A percentile compares a stretch with the other conserved stretches of the same genome.
phyloP scores from a whole-genome alignment of 2,113 vertebrate genomes.

The Vanacampus margaritifer region DNA sequence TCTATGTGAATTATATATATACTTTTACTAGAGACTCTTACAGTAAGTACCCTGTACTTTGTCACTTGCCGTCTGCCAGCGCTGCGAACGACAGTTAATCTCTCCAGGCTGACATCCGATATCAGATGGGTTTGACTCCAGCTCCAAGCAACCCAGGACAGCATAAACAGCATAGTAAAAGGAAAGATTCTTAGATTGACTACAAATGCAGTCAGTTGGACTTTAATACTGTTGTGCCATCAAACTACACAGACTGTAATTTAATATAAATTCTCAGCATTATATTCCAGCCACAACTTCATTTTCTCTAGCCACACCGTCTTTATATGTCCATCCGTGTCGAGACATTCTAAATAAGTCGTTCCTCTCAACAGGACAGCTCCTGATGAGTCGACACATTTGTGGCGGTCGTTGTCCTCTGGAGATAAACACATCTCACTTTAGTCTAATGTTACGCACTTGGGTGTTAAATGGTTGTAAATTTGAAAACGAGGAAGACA shows the following conservation, averaged over 20 bases:
- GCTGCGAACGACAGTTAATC: neutral
- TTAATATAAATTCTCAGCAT: neutral
- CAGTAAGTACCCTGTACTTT: too few relatives aligned
- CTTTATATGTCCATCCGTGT: neutral
- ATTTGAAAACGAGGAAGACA: slow-evolving; percentile 6
- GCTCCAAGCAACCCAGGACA: neutral
- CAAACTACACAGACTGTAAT: neutral
- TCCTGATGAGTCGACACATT: slow-evolving; percentile 12
- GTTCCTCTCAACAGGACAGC: slow-evolving; percentile 2
- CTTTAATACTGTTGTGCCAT: neutral
- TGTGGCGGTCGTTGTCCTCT: slow-evolving; percentile 8
- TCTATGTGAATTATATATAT: too few relatives aligned
- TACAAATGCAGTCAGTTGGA: neutral
- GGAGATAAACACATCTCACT: slow-evolving; percentile 9
- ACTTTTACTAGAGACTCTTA: too few relatives aligned
- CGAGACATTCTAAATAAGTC: neutral
- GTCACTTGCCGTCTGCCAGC: neutral
- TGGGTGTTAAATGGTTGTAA: slow-evolving; percentile 13
- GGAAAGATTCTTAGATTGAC: neutral
- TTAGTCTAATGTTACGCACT: slow-evolving; percentile 15
- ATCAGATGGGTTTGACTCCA: neutral
- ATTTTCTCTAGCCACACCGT: neutral
- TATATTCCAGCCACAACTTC: neutral
- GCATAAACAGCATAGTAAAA: neutral
- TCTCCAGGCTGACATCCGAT: neutral